A percentile compares a stretch with the other conserved stretches of the same genome.
These are phyloP conservation scores for Dascillus cervinus DNA, from an alignment of 2,888 invertebrate genomes.

Conservation along the genomic window DNA sequence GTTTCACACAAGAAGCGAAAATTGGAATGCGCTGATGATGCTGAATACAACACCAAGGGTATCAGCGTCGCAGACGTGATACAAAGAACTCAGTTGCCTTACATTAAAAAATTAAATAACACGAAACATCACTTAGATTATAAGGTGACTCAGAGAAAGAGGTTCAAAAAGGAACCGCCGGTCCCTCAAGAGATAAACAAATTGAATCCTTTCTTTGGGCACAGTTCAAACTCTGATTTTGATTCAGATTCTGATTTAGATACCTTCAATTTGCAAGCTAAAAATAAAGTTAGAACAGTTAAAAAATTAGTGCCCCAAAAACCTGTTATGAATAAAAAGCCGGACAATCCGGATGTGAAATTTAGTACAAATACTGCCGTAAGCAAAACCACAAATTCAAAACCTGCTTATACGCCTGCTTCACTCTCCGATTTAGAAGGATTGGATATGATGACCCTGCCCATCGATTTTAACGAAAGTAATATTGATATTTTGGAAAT, in stretches of 20 bases:
- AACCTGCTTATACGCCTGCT: constrained; percentile 29
- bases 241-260: constrained; percentile 32
- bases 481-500: constrained; percentile 48
- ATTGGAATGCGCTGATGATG: constrained; percentile 62
- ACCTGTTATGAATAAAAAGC: constrained; percentile 4
- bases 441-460: constrained; percentile 70
- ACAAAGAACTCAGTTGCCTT: constrained; percentile 41
- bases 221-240: constrained; percentile 34
- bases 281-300: constrained; percentile 13
- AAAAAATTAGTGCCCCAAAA: constrained; percentile 4
- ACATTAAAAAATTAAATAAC: constrained; percentile 33
- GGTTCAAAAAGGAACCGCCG: constrained; percentile 24
- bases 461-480: constrained; percentile 63
- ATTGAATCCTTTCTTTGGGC: constrained; percentile 20
- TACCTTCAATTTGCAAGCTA: constrained; percentile 8
- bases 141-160: constrained; percentile 25
- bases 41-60: constrained; percentile 68
- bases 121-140: constrained; percentile 26
- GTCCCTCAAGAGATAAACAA: constrained; percentile 18
- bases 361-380: too few species aligned
- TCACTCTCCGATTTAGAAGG: constrained; percentile 50
- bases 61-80: constrained; percentile 67
- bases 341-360: constrained; percentile 6
- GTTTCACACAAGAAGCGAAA: constrained; percentile 64
- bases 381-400: constrained; percentile 2